phyloP scores from a whole-genome alignment of 2,888 invertebrate species.

The Diaperis boleti region DNA sequence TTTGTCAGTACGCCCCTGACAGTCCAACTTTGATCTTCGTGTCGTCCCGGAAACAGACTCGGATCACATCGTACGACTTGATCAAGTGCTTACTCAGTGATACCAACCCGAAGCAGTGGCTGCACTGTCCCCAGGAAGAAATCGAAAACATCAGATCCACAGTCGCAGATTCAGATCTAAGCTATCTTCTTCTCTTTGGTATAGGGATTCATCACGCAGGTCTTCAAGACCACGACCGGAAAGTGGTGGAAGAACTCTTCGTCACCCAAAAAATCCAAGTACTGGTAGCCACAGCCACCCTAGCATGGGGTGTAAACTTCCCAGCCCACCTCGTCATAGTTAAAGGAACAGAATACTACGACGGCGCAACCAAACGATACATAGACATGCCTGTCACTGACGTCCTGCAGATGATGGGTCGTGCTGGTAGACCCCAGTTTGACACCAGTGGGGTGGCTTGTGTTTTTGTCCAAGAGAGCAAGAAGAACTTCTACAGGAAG shows the following conservation, averaged over 20 bases:
- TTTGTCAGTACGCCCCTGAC: conserved; percentile 89
- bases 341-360: conserved; percentile 96
- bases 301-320: conserved; percentile 96
- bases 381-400: conserved; percentile 99
- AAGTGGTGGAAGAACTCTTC: conserved; percentile 93
- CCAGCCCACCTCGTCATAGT: conserved; percentile 98
- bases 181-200: conserved; percentile 94
- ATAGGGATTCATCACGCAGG: conserved; percentile 99
- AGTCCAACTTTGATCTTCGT: conserved; percentile 96
- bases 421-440: conserved; percentile 97
- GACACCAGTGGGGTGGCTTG: conserved; percentile 93
- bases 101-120: conserved; percentile 94
- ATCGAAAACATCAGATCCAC: conserved; percentile 82
- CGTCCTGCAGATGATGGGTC: conserved; percentile 99
- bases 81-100: conserved; percentile 92
- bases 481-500: conserved; percentile 99
- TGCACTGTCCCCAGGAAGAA: conserved; percentile 87
- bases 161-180: conserved; percentile 88
- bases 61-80: conserved; percentile 95
- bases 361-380: conserved; percentile 95
- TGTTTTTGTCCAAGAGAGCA: conserved; percentile 93
- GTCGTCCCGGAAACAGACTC: conserved; percentile 95
- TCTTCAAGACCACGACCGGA: conserved; percentile 91
- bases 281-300: conserved; percentile 34
- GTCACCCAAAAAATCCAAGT: conserved; percentile 93